Conservation (phyloP, 1,140 invertebrate species). For the Vollenhovia emeryi region DNA sequence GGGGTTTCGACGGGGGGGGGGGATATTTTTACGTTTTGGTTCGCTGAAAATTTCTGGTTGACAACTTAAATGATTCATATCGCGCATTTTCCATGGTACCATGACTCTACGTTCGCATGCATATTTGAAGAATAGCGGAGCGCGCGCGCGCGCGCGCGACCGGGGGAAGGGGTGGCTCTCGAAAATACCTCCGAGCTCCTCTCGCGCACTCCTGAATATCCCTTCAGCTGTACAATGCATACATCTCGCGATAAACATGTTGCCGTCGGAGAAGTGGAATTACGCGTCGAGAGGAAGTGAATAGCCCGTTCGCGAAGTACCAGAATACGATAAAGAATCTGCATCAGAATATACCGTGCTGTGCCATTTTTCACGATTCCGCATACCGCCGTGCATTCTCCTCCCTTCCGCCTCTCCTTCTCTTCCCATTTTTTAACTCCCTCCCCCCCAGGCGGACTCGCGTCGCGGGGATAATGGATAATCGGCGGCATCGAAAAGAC, state of each 20-base stretch:
- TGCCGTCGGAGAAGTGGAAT: conserved; percentile 34
- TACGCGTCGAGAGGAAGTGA: conserved; percentile 30
- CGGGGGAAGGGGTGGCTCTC: not conserved
- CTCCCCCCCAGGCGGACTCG: not conserved
- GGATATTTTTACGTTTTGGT: not conserved
- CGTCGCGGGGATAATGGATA: conserved; percentile 23
- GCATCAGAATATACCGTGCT: conserved; percentile 25
- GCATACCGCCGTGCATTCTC: not conserved
- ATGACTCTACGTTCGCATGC: conserved; percentile 24
- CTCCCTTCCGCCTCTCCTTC: not conserved
- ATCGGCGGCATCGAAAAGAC: conserved; percentile 15
- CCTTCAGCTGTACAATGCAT: conserved; percentile 43
- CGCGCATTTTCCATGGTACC: not conserved
- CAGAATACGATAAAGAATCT: conserved; percentile 31
- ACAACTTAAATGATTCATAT: conserved; percentile 52
- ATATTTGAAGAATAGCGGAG: conserved; percentile 44
- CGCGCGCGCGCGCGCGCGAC: not conserved
- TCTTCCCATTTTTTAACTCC: not conserved
- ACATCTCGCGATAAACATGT: conserved; percentile 45
- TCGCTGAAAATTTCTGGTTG: conserved; percentile 3
- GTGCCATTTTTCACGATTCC: conserved; percentile 47
- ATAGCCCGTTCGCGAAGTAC: conserved; percentile 5
- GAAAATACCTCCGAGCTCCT: conserved; percentile 26
- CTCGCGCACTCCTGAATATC: conserved; percentile 32
- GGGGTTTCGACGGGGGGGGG: not conserved